Percentiles rank a stretch among this genome's conserved stretches.
Conservation (phyloP, 2,113 vertebrate species). For the Microtus richardsoni region DNA sequence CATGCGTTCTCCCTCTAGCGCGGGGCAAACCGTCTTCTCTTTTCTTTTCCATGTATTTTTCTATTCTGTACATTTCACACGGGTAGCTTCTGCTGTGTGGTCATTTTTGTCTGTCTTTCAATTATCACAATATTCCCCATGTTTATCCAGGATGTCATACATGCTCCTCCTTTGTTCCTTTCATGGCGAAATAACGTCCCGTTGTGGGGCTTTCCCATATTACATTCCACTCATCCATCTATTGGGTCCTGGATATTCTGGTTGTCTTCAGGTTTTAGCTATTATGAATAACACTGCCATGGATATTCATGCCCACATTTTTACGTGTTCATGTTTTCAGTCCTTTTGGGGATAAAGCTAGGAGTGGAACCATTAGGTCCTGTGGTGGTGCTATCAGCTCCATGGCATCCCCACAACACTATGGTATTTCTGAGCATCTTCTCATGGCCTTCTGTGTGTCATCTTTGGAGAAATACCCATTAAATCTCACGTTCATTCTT, state of each 20-base stretch:
- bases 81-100: not conserved
- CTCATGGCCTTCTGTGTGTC: not conserved
- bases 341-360: not conserved
- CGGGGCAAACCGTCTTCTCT: not conserved
- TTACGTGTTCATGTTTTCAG: not conserved
- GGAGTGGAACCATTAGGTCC: not conserved
- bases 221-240: not conserved
- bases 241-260: not conserved
- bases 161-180: not conserved
- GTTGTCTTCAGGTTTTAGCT: slow-evolving; percentile 8
- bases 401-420: no score
- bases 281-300: not conserved
- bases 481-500: not conserved
- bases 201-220: not conserved
- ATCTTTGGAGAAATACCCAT: not conserved
- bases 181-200: not conserved
- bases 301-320: not conserved
- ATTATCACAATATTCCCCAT: slow-evolving; percentile 11
- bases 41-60: no score
- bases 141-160: not conserved
- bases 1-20: not conserved
- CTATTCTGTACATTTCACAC: not conserved
- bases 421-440: not conserved
- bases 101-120: slow-evolving; percentile 8
- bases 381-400: not conserved